Conservation (phyloP, 1,140 invertebrate genomes). For the Ditylenchus dipsaci region DNA sequence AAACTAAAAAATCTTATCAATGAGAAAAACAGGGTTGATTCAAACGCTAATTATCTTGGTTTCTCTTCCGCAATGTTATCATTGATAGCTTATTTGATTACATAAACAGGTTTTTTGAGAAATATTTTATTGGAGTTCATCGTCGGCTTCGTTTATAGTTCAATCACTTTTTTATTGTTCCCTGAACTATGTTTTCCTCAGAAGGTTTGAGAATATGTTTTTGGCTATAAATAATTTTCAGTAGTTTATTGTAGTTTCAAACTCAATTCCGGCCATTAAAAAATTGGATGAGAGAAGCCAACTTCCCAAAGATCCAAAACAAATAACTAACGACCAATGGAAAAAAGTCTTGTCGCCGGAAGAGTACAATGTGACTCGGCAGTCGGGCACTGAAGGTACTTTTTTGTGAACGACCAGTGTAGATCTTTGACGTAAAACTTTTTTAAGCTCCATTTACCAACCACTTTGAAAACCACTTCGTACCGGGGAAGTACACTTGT, state of each 20-base stretch:
- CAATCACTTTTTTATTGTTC: neutral
- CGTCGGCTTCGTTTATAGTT: too few species aligned
- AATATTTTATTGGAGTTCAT: too few species aligned
- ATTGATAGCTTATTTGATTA: too few species aligned
- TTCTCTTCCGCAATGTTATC: too few species aligned
- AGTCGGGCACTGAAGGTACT: slow-evolving; percentile 79
- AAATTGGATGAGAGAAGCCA: neutral
- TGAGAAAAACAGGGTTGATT: too few species aligned
- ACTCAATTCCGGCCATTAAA: neutral
- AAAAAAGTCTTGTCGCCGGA: slow-evolving; percentile 78
- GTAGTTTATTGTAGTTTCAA: neutral
- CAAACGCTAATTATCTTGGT: too few species aligned
- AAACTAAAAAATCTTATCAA: too few species aligned
- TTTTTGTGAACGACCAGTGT: neutral
- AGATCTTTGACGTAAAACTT: too few species aligned
- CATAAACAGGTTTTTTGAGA: too few species aligned
- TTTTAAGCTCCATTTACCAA: slow-evolving; percentile 68
- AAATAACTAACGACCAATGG: slow-evolving; percentile 66
- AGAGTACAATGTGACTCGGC: slow-evolving; percentile 90
- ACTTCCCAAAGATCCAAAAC: slow-evolving; percentile 31
- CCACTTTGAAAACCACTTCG: slow-evolving; percentile 81
- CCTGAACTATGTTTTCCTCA: neutral
- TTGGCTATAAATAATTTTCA: neutral
- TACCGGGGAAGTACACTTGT: slow-evolving; percentile 63
- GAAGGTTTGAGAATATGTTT: neutral